Conservation (phyloP, 1,140 invertebrate species). For the Rhopalosiphum padi region DNA sequence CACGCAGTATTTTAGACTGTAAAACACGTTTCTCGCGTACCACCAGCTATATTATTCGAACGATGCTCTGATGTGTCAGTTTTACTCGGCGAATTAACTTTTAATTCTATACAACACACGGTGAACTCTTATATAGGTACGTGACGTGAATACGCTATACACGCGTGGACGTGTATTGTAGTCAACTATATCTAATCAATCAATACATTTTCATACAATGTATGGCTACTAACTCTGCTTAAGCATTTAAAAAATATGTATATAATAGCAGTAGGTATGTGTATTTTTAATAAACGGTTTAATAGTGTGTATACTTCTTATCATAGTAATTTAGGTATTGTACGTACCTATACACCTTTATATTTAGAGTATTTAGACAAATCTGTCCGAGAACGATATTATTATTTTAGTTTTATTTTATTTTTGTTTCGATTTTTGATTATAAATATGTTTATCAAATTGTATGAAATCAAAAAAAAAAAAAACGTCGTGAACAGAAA, state of each 20-base stretch:
- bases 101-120: constrained; percentile 15
- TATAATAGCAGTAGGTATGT: background rate
- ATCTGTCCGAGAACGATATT: background rate
- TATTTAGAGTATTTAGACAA: background rate
- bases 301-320: background rate
- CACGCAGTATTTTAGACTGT: background rate
- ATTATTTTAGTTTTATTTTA: background rate
- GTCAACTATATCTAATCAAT: constrained; percentile 16
- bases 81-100: constrained; percentile 29
- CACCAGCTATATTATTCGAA: background rate
- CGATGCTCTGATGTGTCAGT: constrained; percentile 21
- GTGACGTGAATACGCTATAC: background rate
- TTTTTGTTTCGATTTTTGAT: background rate
- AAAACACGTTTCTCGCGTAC: constrained; percentile 26
- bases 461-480: background rate
- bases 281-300: background rate
- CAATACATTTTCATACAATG: constrained; percentile 16
- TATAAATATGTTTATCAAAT: background rate
- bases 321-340: background rate
- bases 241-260: background rate
- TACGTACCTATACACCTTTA: background rate
- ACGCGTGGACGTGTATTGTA: background rate
- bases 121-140: background rate
- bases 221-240: background rate
- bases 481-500: background rate